These are phyloP conservation scores for Protodeltote pygarga DNA, from an alignment of 2,888 invertebrate species.

Conservation along the genomic window DNA sequence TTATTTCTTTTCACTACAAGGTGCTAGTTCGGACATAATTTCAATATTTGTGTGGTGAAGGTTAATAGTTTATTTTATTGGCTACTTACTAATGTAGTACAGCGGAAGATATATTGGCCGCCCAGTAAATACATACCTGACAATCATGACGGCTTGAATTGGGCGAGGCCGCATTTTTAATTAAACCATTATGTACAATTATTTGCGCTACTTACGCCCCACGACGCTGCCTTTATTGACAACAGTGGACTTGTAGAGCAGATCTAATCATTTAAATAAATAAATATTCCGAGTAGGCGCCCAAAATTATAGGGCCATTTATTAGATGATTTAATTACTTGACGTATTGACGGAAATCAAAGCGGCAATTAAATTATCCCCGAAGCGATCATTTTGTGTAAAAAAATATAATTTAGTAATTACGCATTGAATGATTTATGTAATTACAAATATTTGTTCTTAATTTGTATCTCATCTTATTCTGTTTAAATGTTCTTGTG, in stretches of 20 bases:
- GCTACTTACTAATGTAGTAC: conserved; percentile 43
- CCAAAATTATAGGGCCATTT: conserved; percentile 30
- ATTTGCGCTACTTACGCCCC: conserved; percentile 48
- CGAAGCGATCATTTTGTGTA: not conserved
- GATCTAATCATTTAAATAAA: conserved; percentile 22
- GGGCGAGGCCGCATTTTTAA: conserved; percentile 60
- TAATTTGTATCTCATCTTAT: not conserved
- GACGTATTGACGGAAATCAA: conserved; percentile 19
- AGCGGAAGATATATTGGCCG: conserved; percentile 59
- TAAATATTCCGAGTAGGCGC: conserved; percentile 15
- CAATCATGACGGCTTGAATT: conserved; percentile 53
- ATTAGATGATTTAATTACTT: conserved; percentile 22
- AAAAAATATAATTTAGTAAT: not conserved
- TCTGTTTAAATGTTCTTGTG: conserved; percentile 8
- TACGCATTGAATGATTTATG: not conserved
- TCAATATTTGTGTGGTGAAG: conserved; percentile 42
- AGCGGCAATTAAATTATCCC: conserved; percentile 3
- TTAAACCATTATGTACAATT: conserved; percentile 62
- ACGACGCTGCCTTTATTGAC: conserved; percentile 32
- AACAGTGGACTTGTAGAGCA: conserved; percentile 13
- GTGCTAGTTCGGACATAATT: conserved; percentile 2
- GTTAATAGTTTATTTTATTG: conserved; percentile 50
- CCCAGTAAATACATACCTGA: conserved; percentile 43
- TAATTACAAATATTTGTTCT: not conserved
- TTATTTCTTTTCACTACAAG: no score